phyloP scores from a whole-genome alignment of 2,888 invertebrate genomes.

The Perizoma flavofasciatum region DNA sequence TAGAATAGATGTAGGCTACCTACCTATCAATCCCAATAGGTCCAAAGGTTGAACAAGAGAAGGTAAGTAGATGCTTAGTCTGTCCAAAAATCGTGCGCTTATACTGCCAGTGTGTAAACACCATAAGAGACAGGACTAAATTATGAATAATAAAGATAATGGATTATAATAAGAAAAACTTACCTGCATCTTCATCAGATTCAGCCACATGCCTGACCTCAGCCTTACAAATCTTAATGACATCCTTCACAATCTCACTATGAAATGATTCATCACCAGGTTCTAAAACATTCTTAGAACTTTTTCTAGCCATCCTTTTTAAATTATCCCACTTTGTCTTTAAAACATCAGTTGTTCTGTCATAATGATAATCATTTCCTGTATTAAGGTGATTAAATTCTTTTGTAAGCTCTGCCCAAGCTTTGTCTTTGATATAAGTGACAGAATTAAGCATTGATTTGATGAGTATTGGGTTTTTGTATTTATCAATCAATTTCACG shows the following conservation, averaged over 20 bases:
- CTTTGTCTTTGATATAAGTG: slow-evolving; percentile 59
- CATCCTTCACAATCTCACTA: slow-evolving; percentile 52
- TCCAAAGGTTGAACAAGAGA: no score
- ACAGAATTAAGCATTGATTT: slow-evolving; percentile 58
- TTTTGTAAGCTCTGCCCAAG: slow-evolving; percentile 67
- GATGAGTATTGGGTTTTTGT: slow-evolving; percentile 63
- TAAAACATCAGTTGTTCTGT: slow-evolving; percentile 56
- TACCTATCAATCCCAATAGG: no score
- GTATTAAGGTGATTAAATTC: slow-evolving; percentile 59
- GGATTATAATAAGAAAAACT: not conserved
- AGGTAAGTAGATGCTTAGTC: no score
- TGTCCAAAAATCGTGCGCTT: no score
- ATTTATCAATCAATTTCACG: slow-evolving; percentile 59
- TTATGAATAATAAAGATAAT: no score
- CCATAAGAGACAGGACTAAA: no score
- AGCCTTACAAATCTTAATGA: slow-evolving; percentile 35
- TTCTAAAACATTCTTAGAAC: slow-evolving; percentile 58
- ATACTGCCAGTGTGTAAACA: no score
- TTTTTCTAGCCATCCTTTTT: slow-evolving; percentile 57
- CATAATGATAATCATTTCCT: slow-evolving; percentile 40
- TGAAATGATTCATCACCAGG: slow-evolving; percentile 44
- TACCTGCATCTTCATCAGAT: slow-evolving; percentile 16
- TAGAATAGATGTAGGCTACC: no score
- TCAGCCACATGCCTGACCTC: slow-evolving; percentile 24
- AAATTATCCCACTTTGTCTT: slow-evolving; percentile 73